These are phyloP conservation scores for Hypomesus transpacificus DNA, from an alignment of 2,113 vertebrate species.

Conservation along the genomic window DNA sequence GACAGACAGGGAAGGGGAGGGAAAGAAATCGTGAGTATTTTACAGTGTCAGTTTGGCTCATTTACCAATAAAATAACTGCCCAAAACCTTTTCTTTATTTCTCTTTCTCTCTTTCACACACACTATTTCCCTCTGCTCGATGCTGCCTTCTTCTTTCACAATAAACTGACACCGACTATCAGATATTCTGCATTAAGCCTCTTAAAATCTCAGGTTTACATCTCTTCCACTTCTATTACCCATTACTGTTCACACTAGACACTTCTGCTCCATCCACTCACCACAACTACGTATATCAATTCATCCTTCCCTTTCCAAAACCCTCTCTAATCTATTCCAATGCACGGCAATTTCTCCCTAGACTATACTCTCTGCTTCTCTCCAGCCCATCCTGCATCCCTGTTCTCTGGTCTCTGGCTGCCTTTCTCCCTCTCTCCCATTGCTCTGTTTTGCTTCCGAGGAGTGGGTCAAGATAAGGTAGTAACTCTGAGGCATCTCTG, in stretches of 20 bases:
- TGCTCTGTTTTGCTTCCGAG: neutral
- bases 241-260: too few relatives aligned
- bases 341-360: too few relatives aligned
- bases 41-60: neutral
- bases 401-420: neutral
- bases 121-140: neutral
- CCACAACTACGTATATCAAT: too few relatives aligned
- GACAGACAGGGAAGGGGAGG: slow-evolving; percentile 3
- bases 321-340: neutral
- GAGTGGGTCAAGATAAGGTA: slow-evolving; percentile 7
- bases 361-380: neutral
- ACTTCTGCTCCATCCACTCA: slow-evolving; percentile 6
- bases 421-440: slow-evolving; percentile 22
- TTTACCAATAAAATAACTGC: too few relatives aligned
- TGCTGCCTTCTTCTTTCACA: slow-evolving; percentile 12
- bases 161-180: slow-evolving; percentile 47
- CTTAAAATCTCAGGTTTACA: slow-evolving; percentile 53
- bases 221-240: neutral
- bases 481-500: slow-evolving; percentile 52
- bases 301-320: slow-evolving; percentile 49
- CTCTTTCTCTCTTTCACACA: neutral
- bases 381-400: neutral
- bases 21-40: neutral
- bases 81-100: neutral
- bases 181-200: slow-evolving; percentile 61